Percentiles rank a stretch among this genome's conserved stretches.
Evolutionary conservation across 2,888 invertebrate species (phyloP).

Genomic region (Dolichomitus sp.): DNA sequence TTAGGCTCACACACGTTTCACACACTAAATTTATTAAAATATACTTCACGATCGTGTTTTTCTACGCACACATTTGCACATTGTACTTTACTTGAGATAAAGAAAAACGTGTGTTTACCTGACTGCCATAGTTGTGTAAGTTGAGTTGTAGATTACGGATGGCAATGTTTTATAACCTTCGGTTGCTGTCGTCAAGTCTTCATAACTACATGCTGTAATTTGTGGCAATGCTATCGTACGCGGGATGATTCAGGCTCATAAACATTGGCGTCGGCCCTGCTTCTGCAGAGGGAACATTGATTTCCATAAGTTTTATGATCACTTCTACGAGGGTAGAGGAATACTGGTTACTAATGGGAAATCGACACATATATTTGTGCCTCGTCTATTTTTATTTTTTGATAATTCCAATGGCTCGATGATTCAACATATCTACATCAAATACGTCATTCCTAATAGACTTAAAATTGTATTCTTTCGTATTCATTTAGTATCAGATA

Average conservation of each 20-base stretch:
- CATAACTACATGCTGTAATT: slow-evolving; percentile 15
- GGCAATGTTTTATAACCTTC: slow-evolving; percentile 53
- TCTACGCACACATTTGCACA: slow-evolving; percentile 16
- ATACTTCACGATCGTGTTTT: slow-evolving; percentile 5
- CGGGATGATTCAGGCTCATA: slow-evolving; percentile 36
- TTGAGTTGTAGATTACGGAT: slow-evolving; percentile 64
- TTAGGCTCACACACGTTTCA: slow-evolving; percentile 7
- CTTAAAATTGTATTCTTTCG: no score
- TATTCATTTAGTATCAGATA: not conserved
- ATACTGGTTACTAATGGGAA: not conserved
- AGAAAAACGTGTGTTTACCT: slow-evolving; percentile 46
- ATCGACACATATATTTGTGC: not conserved
- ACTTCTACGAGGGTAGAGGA: not conserved
- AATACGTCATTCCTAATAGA: not conserved
- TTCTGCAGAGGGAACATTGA: slow-evolving; percentile 4
- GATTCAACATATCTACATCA: no score
- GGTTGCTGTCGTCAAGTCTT: slow-evolving; percentile 25
- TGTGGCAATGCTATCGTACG: slow-evolving; percentile 17
- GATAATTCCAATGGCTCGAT: no score
- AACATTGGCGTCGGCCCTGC: slow-evolving; percentile 6
- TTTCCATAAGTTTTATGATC: slow-evolving; percentile 23
- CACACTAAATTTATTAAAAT: slow-evolving; percentile 24
- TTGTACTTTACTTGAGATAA: slow-evolving; percentile 26
- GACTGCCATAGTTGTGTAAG: slow-evolving; percentile 67
- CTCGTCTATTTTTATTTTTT: not conserved